Evolutionary conservation across 2,888 invertebrate species (phyloP).

Genomic region (Teinopalpus imperialis): DNA sequence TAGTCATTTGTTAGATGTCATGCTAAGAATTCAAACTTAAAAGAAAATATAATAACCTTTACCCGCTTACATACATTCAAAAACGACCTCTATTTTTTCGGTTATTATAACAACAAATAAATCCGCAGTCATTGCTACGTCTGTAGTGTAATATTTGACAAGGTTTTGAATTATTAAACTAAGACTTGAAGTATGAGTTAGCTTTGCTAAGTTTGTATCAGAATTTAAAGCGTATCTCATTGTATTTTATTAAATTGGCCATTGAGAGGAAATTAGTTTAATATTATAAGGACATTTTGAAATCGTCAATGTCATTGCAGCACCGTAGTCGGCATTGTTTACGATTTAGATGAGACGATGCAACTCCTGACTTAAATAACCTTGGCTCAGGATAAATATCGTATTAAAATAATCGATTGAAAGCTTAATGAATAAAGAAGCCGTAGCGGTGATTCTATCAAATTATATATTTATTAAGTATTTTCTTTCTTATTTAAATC

Average conservation of each 20-base stretch:
- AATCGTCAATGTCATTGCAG: conserved; percentile 12
- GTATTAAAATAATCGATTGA: conserved; percentile 6
- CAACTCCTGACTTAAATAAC: conserved; percentile 8
- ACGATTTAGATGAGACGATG: conserved; percentile 18
- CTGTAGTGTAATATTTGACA: neutral
- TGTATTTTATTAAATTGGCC: too few relatives aligned
- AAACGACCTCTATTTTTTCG: conserved; percentile 4
- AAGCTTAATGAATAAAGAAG: neutral
- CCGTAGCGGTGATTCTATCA: too few relatives aligned
- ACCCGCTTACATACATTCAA: neutral
- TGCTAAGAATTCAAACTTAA: too few relatives aligned
- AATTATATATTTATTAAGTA: too few relatives aligned
- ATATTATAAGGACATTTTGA: conserved; percentile 13
- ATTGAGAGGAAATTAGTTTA: too few relatives aligned
- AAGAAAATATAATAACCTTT: conserved; percentile 5
- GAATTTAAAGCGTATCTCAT: too few relatives aligned
- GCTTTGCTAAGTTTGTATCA: too few relatives aligned
- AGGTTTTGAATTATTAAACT: neutral
- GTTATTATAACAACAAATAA: conserved; percentile 2
- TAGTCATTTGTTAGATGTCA: too few relatives aligned
- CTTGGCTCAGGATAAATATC: conserved; percentile 18
- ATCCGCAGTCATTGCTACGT: neutral
- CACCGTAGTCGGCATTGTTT: conserved; percentile 15
- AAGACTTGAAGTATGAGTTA: too few relatives aligned
- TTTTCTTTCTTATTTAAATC: too few relatives aligned